Evolutionary conservation across 2,797 vertebrate species (phyloP).

Genomic region (Lepus oiostolus): DNA sequence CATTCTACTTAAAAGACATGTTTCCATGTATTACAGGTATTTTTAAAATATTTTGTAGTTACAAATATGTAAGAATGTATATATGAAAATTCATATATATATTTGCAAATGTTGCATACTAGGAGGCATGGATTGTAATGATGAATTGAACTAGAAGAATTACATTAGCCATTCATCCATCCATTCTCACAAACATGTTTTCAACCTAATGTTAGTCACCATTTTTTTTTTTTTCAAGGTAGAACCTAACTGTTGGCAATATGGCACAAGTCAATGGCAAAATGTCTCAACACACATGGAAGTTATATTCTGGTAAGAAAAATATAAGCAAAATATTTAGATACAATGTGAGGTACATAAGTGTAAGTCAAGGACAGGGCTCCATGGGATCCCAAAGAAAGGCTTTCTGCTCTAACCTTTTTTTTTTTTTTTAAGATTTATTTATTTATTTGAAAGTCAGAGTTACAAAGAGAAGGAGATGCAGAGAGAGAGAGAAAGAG

Average conservation of each 20-base stretch:
- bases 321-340: not conserved
- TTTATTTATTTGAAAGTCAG: too few relatives aligned
- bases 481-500: too few relatives aligned
- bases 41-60: not conserved
- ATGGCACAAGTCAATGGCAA: not conserved
- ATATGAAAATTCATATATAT: not conserved
- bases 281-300: not conserved
- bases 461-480: too few relatives aligned
- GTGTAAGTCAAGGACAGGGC: not conserved
- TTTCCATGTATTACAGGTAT: not conserved
- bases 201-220: not conserved
- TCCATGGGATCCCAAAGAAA: not conserved
- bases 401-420: not conserved
- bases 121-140: not conserved
- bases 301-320: not conserved
- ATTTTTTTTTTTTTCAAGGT: conserved; percentile 47
- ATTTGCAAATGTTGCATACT: not conserved
- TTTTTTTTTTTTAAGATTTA: too few relatives aligned
- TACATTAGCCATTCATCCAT: not conserved
- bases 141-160: not conserved
- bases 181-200: not conserved
- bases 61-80: not conserved
- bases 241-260: not conserved
- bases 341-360: not conserved
- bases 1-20: not conserved